A percentile compares a stretch with the other conserved stretches of the same genome.
Conservation (phyloP, 2,888 invertebrate species). For the Ecliptopera silaceata region DNA sequence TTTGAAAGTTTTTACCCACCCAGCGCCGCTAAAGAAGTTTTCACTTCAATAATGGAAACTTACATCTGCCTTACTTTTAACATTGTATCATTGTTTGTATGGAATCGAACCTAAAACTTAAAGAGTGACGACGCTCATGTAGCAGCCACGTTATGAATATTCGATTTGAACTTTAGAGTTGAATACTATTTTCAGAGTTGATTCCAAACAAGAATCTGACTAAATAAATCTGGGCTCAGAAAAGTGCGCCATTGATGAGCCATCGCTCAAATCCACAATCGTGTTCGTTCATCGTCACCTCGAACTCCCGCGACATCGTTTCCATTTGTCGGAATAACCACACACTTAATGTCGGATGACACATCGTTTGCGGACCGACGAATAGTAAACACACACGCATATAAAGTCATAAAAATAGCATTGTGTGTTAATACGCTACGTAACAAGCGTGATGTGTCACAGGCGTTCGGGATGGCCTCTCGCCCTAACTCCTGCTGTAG, state of each 20-base stretch:
- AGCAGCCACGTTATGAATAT: no score
- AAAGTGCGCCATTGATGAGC: conserved; percentile 21
- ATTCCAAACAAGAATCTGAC: no score
- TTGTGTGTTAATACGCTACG: conserved; percentile 75
- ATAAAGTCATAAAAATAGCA: conserved; percentile 74
- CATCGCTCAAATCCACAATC: conserved; percentile 14
- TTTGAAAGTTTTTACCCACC: no score
- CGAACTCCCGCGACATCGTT: conserved; percentile 48
- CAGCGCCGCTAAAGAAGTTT: no score
- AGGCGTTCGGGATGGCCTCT: conserved; percentile 48
- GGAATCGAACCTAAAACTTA: no score
- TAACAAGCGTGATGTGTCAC: conserved; percentile 73
- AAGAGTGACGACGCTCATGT: no score
- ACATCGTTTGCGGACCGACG: conserved; percentile 71
- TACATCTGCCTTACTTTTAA: no score
- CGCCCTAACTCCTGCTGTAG: conserved; percentile 53
- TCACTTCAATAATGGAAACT: no score
- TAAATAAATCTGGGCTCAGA: conserved; percentile 55
- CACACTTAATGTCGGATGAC: conserved; percentile 74
- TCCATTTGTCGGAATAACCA: conserved; percentile 67
- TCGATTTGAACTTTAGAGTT: no score
- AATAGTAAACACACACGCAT: conserved; percentile 79
- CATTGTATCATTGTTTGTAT: no score
- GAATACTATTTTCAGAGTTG: no score
- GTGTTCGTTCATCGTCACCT: conserved; percentile 33